Percentiles rank a stretch among this genome's conserved stretches.
Evolutionary conservation across 2,797 vertebrate species (phyloP).

Genomic region (Cyprinella venusta): DNA sequence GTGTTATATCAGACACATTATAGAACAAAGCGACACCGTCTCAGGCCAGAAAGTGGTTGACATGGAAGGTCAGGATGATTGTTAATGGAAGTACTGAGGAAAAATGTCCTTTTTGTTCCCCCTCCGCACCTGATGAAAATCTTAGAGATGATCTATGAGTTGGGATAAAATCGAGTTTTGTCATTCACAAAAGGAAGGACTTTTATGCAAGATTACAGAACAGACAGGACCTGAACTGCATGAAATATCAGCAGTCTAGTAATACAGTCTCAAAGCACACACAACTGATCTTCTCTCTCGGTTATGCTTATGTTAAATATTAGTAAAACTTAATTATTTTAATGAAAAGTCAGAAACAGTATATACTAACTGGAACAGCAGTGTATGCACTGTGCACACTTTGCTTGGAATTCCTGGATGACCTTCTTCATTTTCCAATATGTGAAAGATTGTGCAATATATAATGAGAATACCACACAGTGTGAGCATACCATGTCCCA

Average conservation of each 20-base stretch:
- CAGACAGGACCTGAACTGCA: constrained; percentile 36
- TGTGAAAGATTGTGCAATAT: background rate
- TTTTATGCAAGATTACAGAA: constrained; percentile 48
- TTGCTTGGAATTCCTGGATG: background rate
- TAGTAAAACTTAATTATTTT: constrained; percentile 1
- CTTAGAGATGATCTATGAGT: constrained; percentile 32
- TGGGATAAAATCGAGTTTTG: constrained; percentile 43
- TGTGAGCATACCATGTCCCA: background rate
- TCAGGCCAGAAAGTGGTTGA: constrained; percentile 37
- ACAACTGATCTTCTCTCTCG: background rate
- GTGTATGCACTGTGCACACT: background rate
- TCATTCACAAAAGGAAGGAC: constrained; percentile 37
- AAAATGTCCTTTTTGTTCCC: constrained; percentile 28
- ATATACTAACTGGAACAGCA: background rate
- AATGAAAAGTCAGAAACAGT: background rate
- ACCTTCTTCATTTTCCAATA: constrained; percentile 10
- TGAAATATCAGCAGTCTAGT: constrained; percentile 51
- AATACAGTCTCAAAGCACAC: background rate
- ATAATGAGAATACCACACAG: background rate
- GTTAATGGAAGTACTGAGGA: constrained; percentile 45
- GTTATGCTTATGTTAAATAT: background rate
- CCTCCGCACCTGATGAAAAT: constrained; percentile 47
- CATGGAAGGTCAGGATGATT: constrained; percentile 52
- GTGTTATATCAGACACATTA: background rate
- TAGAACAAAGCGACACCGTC: background rate